Conservation (phyloP, 2,113 vertebrate genomes). For the Zosterops borbonicus region DNA sequence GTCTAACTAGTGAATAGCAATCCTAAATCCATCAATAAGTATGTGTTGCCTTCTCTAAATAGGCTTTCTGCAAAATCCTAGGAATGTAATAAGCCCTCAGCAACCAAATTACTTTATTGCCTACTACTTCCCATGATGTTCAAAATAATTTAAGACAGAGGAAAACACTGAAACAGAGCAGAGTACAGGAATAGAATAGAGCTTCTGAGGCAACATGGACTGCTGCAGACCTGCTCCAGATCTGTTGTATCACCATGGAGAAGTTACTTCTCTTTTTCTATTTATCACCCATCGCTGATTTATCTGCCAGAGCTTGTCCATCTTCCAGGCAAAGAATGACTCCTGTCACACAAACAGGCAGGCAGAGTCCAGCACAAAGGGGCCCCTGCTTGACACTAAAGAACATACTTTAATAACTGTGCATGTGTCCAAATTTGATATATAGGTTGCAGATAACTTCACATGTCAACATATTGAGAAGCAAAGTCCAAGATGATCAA, state of each 20-base stretch:
- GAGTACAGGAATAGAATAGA: not conserved
- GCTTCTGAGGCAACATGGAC: not conserved
- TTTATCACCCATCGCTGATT: not conserved
- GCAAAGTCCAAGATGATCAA: not conserved
- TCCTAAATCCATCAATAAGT: not conserved
- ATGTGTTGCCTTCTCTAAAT: not conserved
- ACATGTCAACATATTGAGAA: not conserved
- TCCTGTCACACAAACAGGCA: not conserved
- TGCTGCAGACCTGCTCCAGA: not conserved
- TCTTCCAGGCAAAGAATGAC: not conserved
- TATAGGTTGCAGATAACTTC: not conserved
- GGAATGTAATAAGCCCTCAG: not conserved
- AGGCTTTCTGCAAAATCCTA: not conserved
- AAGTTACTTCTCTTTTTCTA: not conserved
- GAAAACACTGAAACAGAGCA: not conserved
- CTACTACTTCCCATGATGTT: not conserved
- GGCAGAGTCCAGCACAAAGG: not conserved
- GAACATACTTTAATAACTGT: not conserved
- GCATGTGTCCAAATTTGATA: not conserved
- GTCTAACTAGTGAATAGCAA: slow-evolving; percentile 1
- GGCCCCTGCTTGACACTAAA: not conserved
- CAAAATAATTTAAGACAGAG: slow-evolving; percentile 12
- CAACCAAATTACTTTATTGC: slow-evolving; percentile 7
- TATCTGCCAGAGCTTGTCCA: not conserved
- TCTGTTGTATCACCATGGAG: not conserved